phyloP scores from a whole-genome alignment of 1,140 invertebrate genomes.

The Drosophila pachea region DNA sequence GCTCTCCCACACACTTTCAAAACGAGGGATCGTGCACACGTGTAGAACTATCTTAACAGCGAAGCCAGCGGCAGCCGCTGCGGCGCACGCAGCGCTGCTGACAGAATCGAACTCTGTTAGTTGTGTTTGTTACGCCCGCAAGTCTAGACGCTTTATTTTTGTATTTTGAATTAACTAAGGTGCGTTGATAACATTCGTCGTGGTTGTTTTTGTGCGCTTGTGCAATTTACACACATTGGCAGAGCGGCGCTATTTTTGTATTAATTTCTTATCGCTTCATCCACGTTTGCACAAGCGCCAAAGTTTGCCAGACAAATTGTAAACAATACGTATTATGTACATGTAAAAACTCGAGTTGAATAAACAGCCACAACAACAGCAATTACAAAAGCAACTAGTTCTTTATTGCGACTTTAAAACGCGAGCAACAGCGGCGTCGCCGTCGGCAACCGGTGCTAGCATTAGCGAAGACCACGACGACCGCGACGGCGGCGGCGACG shows the following conservation, averaged over 20 bases:
- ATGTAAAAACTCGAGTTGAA: slow-evolving; percentile 51
- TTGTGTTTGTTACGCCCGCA: slow-evolving; percentile 59
- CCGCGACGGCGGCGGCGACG: slow-evolving; percentile 13
- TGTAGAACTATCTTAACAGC: slow-evolving; percentile 26
- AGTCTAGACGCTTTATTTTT: slow-evolving; percentile 57
- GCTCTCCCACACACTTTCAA: neutral
- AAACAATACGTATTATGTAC: slow-evolving; percentile 54
- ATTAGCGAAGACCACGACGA: too few relatives aligned
- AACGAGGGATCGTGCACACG: slow-evolving; percentile 32
- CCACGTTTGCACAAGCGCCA: slow-evolving; percentile 41
- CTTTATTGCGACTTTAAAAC: slow-evolving; percentile 68
- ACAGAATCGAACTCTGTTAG: slow-evolving; percentile 4
- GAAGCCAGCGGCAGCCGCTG: neutral
- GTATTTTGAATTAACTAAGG: slow-evolving; percentile 45
- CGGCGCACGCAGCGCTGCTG: too few relatives aligned
- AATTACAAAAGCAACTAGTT: slow-evolving; percentile 37
- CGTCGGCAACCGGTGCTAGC: neutral
- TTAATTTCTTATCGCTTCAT: slow-evolving; percentile 46
- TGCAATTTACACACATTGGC: slow-evolving; percentile 41
- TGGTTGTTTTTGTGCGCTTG: slow-evolving; percentile 45
- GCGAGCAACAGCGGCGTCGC: slow-evolving; percentile 14
- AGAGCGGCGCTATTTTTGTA: slow-evolving; percentile 41
- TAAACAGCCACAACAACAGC: slow-evolving; percentile 30
- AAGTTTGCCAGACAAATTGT: slow-evolving; percentile 59
- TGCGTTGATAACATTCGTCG: slow-evolving; percentile 55